Evolutionary conservation across 2,797 vertebrate genomes (phyloP), one percentile per base, ranked within the genome.

Genomic region (Onychomys leucogaster): DNA sequence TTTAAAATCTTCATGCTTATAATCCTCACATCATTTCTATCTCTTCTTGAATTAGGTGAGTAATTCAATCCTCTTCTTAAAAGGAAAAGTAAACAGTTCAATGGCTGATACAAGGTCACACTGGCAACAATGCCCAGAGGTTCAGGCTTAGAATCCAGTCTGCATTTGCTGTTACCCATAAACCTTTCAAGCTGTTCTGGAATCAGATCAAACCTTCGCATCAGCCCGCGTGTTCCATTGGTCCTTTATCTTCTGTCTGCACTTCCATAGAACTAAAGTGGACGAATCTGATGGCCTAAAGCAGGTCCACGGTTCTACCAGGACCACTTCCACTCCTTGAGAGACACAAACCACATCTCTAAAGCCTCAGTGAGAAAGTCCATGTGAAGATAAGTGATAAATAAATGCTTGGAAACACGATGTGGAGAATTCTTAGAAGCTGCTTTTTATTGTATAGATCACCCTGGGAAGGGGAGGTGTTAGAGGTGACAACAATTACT

Each of bases 171-270:
- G 37, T 67, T 75, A 57, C 75, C 61, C 78, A 92, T 37, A 90
- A 96, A 96, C 11, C 85, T 94, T 94, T 96, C 82, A 94, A 94
- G 88, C 37, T 91, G 90, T 49, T 90, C 83, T 29, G 69, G 73
- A 73, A 63, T 93, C 97, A 92, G 25, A 94, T 83, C 91, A 96
- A 95, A 95, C 17, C 82, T 91, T 91, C 69, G 61, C 6, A 0
- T 92, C 67, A 78, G 81, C 34, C 43, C 29, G 43, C 78, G 37
- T n/a, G 43, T 81, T 73, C 61, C 59, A 81, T 46, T 96, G 91
- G 71, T 86, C 80, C 94, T 94, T 95, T 86, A 91, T 96, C 90
- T 71, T 32, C n/a, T 89, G 34, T 57, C 83, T 49, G 34, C 67
- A 71, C 73, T 83, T 96, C 82, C 96, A 97, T 75, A 78, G 52